Conservation (phyloP, 1,140 invertebrate genomes). For the Cataglyphis hispanica region DNA sequence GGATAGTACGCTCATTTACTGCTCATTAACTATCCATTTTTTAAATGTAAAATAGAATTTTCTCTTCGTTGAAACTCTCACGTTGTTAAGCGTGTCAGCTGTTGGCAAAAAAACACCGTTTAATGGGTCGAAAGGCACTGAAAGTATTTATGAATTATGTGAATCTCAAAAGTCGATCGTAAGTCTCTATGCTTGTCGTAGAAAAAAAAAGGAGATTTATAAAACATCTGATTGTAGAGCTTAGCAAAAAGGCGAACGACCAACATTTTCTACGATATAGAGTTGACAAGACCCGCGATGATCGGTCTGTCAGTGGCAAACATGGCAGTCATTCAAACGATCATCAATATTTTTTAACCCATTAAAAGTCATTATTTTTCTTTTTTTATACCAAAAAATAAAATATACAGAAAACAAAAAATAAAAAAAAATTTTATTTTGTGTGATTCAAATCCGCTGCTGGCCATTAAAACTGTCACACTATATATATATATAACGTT, state of each 20-base stretch:
- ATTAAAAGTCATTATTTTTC: slow-evolving; percentile 1
- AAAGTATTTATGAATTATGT: slow-evolving; percentile 61
- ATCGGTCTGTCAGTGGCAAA: slow-evolving; percentile 6
- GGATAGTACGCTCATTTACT: background rate
- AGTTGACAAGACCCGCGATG: slow-evolving; percentile 22
- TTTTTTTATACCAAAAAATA: background rate
- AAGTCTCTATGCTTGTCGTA: slow-evolving; percentile 60
- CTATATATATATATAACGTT: too few species aligned
- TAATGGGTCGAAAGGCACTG: slow-evolving; percentile 65
- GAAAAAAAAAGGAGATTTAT: slow-evolving; percentile 63
- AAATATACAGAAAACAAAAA: background rate
- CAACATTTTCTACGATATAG: slow-evolving; percentile 38
- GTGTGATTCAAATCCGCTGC: background rate
- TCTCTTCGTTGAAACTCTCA: background rate
- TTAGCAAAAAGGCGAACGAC: slow-evolving; percentile 30
- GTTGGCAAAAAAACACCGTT: slow-evolving; percentile 2
- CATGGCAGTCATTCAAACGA: slow-evolving; percentile 35
- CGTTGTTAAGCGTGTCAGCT: slow-evolving; percentile 12
- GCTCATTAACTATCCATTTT: slow-evolving; percentile 15
- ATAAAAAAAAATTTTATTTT: background rate
- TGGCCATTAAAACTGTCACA: too few species aligned
- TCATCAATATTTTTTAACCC: slow-evolving; percentile 21
- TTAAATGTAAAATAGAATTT: slow-evolving; percentile 24
- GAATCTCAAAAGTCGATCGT: slow-evolving; percentile 63
- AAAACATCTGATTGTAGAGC: slow-evolving; percentile 38